Evolutionary conservation across 2,113 vertebrate genomes (phyloP), one percentile per base, ranked within the genome.

Genomic region (Sebastes fasciatus): DNA sequence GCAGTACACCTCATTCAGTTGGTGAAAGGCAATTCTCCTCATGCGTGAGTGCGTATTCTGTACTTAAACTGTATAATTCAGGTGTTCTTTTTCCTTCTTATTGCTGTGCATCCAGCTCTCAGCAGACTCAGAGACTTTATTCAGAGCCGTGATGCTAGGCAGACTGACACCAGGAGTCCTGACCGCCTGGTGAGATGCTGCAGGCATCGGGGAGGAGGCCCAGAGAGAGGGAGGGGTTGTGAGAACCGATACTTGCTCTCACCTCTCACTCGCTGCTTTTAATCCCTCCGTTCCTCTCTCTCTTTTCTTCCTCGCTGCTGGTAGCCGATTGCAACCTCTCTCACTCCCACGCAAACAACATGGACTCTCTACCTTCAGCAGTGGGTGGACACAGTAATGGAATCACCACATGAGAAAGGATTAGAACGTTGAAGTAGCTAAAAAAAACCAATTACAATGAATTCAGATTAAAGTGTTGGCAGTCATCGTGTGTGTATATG

Each of bases 301-400:
- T 71, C 21, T 77, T 58, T 72, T 81, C 54, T 74, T 42, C 21
- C 55, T 43, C 60, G 1, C 73, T 80, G 70, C 84, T 69, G 79
- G 68, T 55, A 82, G 79, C 26, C 0, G 19, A 42, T 55, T 70
- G 63, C 70, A 86, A 84, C 82, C 90, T 92, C 84, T 84, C 83
- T 77, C 88, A 87, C 90, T 87, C 86, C 88, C 83, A 89, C 88
- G 2, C 77, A 57, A 77, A 72, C 74, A 74, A 73, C 70, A 79
- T 11, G 21, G 55, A 52, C 71, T 77, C 11, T 58, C 40, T 73
- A n/a, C 14, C 61, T n/a, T 80, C 34, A 14, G 7, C 34, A 58
- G 79, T 77, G 77, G 81, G 62, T 81, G 80, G 79, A 74, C 52
- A 58, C 34, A 11, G 45, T 43, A 61, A 61, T 43, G 57, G 71